These are phyloP conservation scores for Phrynocephalus forsythii DNA, from an alignment of 2,797 vertebrate species.

Conservation along the genomic window DNA sequence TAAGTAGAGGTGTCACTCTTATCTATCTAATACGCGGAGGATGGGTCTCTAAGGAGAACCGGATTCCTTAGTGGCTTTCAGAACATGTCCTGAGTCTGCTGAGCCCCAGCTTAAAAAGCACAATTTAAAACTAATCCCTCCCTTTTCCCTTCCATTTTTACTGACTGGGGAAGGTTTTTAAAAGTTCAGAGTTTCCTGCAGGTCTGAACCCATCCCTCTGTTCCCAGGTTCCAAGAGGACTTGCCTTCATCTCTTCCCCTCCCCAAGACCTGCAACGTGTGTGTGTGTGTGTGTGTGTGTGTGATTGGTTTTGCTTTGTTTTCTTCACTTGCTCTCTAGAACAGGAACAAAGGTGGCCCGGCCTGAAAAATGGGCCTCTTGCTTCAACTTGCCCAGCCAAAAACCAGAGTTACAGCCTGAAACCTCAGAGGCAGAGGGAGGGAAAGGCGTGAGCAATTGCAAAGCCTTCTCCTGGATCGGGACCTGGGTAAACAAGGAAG, in stretches of 20 bases:
- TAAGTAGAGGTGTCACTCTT: no score
- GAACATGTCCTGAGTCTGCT: background rate
- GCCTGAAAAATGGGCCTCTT: constrained; percentile 72
- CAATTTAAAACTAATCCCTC: constrained; percentile 26
- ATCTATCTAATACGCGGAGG: no score
- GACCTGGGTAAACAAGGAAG: constrained; percentile 14
- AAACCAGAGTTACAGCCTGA: constrained; percentile 47
- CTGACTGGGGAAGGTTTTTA: constrained; percentile 41
- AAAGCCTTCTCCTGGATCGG: background rate
- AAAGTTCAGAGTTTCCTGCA: constrained; percentile 71
- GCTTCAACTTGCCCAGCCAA: constrained; percentile 69
- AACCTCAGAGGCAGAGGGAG: constrained; percentile 28
- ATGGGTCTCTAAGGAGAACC: no score
- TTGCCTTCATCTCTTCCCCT: constrained; percentile 63
- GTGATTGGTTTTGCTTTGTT: background rate
- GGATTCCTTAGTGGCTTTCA: background rate
- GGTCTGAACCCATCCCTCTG: constrained; percentile 67
- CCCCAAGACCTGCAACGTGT: constrained; percentile 38
- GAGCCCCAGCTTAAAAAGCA: background rate
- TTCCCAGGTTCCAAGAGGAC: constrained; percentile 41
- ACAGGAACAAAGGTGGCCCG: constrained; percentile 70
- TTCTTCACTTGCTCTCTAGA: constrained; percentile 25
- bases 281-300: no score
- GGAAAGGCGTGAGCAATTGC: constrained; percentile 2
- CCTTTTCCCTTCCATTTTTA: background rate